Conservation (phyloP, 2,113 vertebrate species). For the Vanacampus margaritifer region DNA sequence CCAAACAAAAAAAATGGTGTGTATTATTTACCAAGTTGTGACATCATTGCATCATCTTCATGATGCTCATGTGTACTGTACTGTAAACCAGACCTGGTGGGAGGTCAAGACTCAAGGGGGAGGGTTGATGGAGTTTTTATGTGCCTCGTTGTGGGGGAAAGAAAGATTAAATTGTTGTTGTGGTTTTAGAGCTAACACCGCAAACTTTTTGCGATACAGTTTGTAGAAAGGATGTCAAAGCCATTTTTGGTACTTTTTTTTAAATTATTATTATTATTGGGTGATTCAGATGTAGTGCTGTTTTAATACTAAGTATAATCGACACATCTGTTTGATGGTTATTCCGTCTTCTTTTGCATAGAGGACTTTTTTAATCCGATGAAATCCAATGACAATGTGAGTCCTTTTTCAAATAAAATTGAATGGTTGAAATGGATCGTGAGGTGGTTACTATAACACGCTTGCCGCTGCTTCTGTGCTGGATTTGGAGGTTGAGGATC, state of each 20-base stretch:
- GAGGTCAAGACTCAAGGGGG: constrained; percentile 46
- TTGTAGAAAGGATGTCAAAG: constrained; percentile 78
- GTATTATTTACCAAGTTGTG: constrained; percentile 8
- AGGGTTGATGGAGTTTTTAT: constrained; percentile 50
- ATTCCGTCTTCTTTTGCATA: constrained; percentile 71
- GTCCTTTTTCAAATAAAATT: constrained; percentile 73
- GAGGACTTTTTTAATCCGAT: constrained; percentile 53
- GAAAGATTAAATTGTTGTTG: constrained; percentile 43
- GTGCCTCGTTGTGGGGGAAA: constrained; percentile 68
- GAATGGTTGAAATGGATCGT: constrained; percentile 53
- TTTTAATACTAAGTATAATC: constrained; percentile 70
- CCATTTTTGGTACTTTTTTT: constrained; percentile 74
- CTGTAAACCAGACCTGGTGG: constrained; percentile 53
- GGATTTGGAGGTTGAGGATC: constrained; percentile 75
- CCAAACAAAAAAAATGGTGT: constrained; percentile 26
- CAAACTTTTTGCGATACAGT: constrained; percentile 68
- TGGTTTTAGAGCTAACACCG: constrained; percentile 64
- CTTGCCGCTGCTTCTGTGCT: constrained; percentile 62
- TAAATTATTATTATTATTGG: constrained; percentile 32
- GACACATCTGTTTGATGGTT: constrained; percentile 59
- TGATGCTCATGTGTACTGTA: constrained; percentile 57
- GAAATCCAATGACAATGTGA: constrained; percentile 63
- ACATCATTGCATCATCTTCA: constrained; percentile 31
- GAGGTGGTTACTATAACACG: constrained; percentile 18
- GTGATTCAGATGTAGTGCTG: constrained; percentile 64